Conservation (phyloP, 2,888 invertebrate species). For the Crepidodera aurea region DNA sequence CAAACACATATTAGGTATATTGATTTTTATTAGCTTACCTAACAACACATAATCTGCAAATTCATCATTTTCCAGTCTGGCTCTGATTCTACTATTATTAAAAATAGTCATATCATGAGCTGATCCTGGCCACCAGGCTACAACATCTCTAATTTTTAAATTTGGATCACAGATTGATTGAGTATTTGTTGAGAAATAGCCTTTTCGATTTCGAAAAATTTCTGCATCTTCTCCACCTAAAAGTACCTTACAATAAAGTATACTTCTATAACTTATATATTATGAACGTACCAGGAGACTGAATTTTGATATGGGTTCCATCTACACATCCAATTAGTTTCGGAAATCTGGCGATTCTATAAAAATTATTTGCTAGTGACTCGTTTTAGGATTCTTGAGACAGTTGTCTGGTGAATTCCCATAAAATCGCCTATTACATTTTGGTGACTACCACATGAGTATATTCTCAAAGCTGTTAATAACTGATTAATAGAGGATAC, state of each 20-base stretch:
- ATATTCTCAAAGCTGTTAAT: slow-evolving; percentile 18
- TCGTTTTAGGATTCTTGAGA: slow-evolving; percentile 12
- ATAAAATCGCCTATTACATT: slow-evolving; percentile 15
- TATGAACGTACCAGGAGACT: background rate
- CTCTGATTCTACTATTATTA: too few relatives aligned
- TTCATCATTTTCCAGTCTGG: too few relatives aligned
- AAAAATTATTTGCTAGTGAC: slow-evolving; percentile 12
- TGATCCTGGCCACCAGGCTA: slow-evolving; percentile 49
- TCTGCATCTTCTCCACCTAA: slow-evolving; percentile 45
- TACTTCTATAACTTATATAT: background rate
- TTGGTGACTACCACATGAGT: slow-evolving; percentile 13
- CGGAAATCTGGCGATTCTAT: slow-evolving; percentile 5
- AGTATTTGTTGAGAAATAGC: slow-evolving; percentile 46
- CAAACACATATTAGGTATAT: background rate
- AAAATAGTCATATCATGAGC: slow-evolving; percentile 37
- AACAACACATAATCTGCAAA: background rate
- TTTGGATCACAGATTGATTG: slow-evolving; percentile 45
- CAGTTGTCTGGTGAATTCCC: slow-evolving; percentile 14
- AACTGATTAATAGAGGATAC: slow-evolving; percentile 25
- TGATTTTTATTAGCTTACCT: slow-evolving; percentile 15
- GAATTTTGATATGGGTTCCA: slow-evolving; percentile 18
- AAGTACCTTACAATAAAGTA: background rate
- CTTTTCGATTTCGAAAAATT: slow-evolving; percentile 45
- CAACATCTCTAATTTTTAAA: slow-evolving; percentile 42
- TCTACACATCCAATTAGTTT: slow-evolving; percentile 10